Conservation (phyloP, 2,888 invertebrate species). For the Hemaris fuciformis region DNA sequence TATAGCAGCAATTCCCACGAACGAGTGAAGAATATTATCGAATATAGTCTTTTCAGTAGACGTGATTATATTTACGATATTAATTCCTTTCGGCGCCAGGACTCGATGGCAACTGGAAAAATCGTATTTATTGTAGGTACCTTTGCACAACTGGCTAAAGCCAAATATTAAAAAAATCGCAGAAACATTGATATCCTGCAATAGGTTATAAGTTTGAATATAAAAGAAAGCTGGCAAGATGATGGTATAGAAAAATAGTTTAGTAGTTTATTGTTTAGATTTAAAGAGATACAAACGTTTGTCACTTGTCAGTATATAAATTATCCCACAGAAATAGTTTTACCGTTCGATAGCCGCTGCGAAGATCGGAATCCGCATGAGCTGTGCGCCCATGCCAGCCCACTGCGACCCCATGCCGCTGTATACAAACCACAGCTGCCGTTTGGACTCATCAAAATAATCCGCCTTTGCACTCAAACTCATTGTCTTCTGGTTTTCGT, state of each 20-base stretch:
- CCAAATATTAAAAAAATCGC: no score
- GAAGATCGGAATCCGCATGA: slow-evolving; percentile 81
- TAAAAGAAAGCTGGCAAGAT: no score
- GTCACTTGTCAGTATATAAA: not conserved
- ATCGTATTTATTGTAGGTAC: no score
- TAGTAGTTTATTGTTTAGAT: no score
- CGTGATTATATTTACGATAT: slow-evolving; percentile 56
- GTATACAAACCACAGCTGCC: slow-evolving; percentile 83
- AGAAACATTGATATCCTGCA: no score
- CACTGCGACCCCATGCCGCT: slow-evolving; percentile 85
- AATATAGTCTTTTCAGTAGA: slow-evolving; percentile 73
- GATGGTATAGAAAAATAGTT: no score
- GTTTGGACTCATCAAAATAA: slow-evolving; percentile 32
- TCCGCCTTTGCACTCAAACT: slow-evolving; percentile 24
- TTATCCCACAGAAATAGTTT: not conserved
- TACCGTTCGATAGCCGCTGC: slow-evolving; percentile 57
- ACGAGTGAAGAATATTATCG: slow-evolving; percentile 84
- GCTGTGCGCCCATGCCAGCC: slow-evolving; percentile 80
- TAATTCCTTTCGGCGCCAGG: slow-evolving; percentile 11
- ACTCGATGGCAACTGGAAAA: slow-evolving; percentile 37
- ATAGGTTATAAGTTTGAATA: no score
- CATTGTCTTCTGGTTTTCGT: slow-evolving; percentile 21
- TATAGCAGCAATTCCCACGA: slow-evolving; percentile 86
- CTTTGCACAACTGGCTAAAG: no score
- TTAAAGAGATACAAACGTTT: no score